Base-by-base conservation (phyloP, 2,797 vertebrate genomes). In the Leuciscus waleckii region DNA sequence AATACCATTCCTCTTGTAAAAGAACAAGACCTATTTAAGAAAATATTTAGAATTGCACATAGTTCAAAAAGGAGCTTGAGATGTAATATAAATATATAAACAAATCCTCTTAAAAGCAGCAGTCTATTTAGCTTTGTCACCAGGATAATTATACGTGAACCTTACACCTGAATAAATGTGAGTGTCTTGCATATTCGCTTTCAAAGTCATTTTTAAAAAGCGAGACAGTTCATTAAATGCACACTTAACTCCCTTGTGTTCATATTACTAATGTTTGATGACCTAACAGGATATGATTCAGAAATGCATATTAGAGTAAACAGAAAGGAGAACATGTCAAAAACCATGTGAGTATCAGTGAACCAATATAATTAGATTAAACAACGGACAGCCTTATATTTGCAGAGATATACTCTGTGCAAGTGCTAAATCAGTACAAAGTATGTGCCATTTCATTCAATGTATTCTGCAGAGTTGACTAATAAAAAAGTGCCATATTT, bases 81-180 rank as follows among this genome's bases (percentile, higher is more conserved):
- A 39, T 81, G 46, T 56, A 35, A 56, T 84, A 78, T 56, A 83
- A 76, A 84, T 84, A 76, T 83, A 76, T 69, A 56, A 69, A 84
- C 73, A 46, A n/a, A 68, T 69, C 35, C 21, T 76, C 21, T 41
- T 23, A 21, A 21, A 13, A 69, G 82, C 82, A 83, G 82, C 43
- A 76, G 58, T 67, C 5, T 75, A 9, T 37, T 83, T 26, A 54
- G 46, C 63, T 84, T 84, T 84, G 74, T 84, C 82, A 77, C 46
- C 29, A 16, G 58, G 29, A 49, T 37, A 51, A 39, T 51, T 11
- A 74, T 11, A 68, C 13, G 14, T 65, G 41, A 83, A 26, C 41
- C 39, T 6, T 49, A 37, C 32, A 61, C 41, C 61, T 51, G 81
- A 67, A 83, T 26, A 76, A 67, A 32, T 21, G 29, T n/a, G 14